Conservation (phyloP, 2,888 invertebrate genomes). For the Hetaerina titia region DNA sequence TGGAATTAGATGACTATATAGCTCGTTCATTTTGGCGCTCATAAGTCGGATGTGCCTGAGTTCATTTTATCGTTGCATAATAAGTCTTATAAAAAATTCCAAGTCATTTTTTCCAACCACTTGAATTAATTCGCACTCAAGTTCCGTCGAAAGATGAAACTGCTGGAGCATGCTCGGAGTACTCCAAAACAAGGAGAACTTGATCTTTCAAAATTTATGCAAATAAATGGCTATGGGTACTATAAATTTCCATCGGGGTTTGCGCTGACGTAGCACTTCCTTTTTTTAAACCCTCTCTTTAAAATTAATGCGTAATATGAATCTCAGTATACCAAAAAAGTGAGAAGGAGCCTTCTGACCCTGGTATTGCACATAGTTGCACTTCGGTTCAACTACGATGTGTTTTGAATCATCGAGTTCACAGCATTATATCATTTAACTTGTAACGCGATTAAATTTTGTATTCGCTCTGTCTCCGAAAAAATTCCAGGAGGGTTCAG, state of each 20-base stretch:
- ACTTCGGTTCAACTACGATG: too few relatives aligned
- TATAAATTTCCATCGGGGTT: background rate
- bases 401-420: too few relatives aligned
- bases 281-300: background rate
- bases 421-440: too few relatives aligned
- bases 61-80: background rate
- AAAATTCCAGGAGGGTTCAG: too few relatives aligned
- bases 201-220: background rate
- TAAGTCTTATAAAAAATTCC: background rate
- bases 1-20: background rate
- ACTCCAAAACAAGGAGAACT: background rate
- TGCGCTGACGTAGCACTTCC: background rate
- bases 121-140: slow-evolving; percentile 24
- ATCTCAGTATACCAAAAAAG: background rate
- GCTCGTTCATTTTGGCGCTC: background rate
- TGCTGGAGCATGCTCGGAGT: background rate
- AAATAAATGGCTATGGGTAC: background rate
- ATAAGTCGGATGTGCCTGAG: background rate
- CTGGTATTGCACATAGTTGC: background rate
- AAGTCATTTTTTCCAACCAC: background rate
- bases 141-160: background rate
- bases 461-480: too few relatives aligned
- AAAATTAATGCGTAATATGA: background rate
- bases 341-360: background rate
- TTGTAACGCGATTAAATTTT: too few relatives aligned